A percentile compares a stretch with the other conserved stretches of the same genome.
These are phyloP conservation scores for Enteromius anoplus DNA, from an alignment of 2,797 vertebrate genomes.

Conservation along the genomic window DNA sequence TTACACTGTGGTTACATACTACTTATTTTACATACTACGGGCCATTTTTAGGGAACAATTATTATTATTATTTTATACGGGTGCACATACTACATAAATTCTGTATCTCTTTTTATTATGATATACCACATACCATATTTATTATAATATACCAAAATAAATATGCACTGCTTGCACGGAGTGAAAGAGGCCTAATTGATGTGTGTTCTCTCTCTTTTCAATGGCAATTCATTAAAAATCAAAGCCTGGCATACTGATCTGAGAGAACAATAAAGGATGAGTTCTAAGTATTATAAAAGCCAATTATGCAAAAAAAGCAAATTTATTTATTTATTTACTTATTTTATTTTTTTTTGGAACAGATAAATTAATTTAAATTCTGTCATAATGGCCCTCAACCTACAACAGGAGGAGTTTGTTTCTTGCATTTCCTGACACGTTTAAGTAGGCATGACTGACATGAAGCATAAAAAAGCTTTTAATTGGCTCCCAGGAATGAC, in stretches of 20 bases:
- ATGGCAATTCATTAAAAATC: conserved; percentile 9
- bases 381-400: conserved; percentile 16
- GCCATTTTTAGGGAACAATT: no score
- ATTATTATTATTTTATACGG: not conserved
- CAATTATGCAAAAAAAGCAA: not conserved
- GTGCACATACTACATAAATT: not conserved
- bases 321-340: not conserved
- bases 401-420: not conserved
- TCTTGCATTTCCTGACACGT: conserved; percentile 4
- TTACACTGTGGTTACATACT: no score
- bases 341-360: not conserved
- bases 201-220: not conserved
- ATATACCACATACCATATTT: no score
- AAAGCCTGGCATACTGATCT: conserved; percentile 2
- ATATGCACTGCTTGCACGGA: not conserved
- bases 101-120: not conserved
- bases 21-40: no score
- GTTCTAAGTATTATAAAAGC: not conserved
- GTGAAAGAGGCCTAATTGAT: not conserved
- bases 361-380: not conserved
- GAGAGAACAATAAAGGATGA: conserved; percentile 4
- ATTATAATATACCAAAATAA: not conserved
- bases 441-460: conserved; percentile 31
- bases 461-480: conserved; percentile 1
- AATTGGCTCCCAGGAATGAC: conserved; percentile 31